These are phyloP conservation scores for Myiozetetes cayanensis DNA, from an alignment of 2,113 vertebrate species.

Conservation along the genomic window DNA sequence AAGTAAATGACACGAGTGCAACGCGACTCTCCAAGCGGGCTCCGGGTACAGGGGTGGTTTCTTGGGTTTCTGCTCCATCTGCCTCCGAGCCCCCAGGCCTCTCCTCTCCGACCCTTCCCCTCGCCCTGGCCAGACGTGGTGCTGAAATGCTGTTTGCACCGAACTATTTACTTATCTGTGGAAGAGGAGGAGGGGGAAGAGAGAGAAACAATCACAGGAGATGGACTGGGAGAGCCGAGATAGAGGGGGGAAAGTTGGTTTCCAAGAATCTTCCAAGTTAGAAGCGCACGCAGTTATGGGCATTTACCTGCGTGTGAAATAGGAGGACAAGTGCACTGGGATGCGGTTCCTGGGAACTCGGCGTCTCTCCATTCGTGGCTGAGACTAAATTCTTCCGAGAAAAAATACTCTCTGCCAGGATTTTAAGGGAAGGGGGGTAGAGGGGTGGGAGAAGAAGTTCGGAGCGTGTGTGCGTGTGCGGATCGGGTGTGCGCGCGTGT, in stretches of 20 bases:
- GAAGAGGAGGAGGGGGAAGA: not conserved
- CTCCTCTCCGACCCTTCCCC: not conserved
- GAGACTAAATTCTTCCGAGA: not conserved
- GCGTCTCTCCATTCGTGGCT: not conserved
- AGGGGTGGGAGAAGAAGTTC: not conserved
- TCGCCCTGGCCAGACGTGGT: constrained; percentile 6
- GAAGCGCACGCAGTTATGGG: not conserved
- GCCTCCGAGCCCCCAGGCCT: not conserved
- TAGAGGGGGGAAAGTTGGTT: constrained; percentile 2
- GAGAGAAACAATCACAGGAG: not conserved
- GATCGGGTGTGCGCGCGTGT: constrained; percentile 32
- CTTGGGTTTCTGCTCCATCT: not conserved
- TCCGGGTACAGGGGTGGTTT: not conserved
- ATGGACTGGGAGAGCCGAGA: not conserved
- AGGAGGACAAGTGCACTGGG: not conserved
- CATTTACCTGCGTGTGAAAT: constrained; percentile 36
- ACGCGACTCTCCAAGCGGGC: not conserved
- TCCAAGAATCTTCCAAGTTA: constrained; percentile 1
- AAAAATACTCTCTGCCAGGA: constrained; percentile 3
- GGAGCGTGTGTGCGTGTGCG: constrained; percentile 35
- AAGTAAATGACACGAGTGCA: not conserved
- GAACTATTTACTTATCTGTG: not conserved
- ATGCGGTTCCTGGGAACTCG: not conserved
- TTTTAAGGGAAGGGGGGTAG: not conserved
- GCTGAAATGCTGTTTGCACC: constrained; percentile 32